Evolutionary conservation across 2,888 invertebrate genomes (phyloP), one percentile per base, ranked within the genome.

Genomic region (Cheilosia soror): DNA sequence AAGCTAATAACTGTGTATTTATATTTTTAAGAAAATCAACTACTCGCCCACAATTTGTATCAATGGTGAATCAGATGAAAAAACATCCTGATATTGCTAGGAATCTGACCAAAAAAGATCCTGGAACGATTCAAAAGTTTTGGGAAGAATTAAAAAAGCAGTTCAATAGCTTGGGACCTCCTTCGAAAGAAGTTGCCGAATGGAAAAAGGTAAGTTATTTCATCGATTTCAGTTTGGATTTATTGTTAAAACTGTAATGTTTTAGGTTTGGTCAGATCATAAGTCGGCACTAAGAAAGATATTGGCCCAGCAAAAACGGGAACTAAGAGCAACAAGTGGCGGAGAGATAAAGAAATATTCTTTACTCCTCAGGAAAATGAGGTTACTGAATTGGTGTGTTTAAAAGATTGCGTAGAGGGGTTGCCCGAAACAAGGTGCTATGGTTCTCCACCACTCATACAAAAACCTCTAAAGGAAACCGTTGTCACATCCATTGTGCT

Each of bases 201-300:
- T 29, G 62, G 44, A 62, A 47, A 62, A 44, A 62, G 60, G 60
- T 44, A 44, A 31, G 4, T n/a, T n/a, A 25, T 7, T 25, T 20
- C 13, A 47, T 47, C 6, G 5, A n/a, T 15, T 47, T 47, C 6
- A 6, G n/a, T n/a, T n/a, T n/a, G n/a, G n/a, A n/a, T n/a, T n/a
- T n/a, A n/a, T n/a, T n/a, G n/a, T n/a, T n/a, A n/a, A n/a, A n/a
- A n/a, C n/a, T n/a, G n/a, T n/a, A n/a, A n/a, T n/a, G n/a, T n/a
- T n/a, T n/a, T 49, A 63, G 63, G 47, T 63, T 31, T 63, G 63
- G 49, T 63, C 31, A 11, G 63, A 49, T 25, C 33, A 49, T 20
- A 63, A 63, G 15, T 31, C 63, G 3, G 25, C 47, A 27, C 1
- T 63, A 6, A 25, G 49, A 2, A 63, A 49, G 15, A 63, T 47